Evolutionary conservation across 2,888 invertebrate species (phyloP), one percentile per base, ranked within the genome.

Genomic region (Yponomeuta cagnagella): DNA sequence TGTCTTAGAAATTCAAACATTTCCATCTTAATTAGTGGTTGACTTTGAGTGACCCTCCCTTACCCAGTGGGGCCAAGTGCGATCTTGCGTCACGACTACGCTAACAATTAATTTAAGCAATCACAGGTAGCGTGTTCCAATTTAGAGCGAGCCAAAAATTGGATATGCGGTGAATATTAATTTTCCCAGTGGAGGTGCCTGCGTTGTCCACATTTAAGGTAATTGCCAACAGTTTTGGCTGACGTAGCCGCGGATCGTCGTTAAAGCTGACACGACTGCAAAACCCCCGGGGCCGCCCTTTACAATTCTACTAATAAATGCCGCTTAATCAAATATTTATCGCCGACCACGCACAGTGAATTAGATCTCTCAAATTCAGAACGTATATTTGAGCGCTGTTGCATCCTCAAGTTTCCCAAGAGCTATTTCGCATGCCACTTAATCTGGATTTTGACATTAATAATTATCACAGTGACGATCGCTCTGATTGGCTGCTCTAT

Each of bases 181-280:
- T 89, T 86, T 85, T 88, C 92, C 90, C 89, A 74, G 77, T 77
- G 87, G 90, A 88, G 76, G 83, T 81, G 80, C 85, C 83, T 86
- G 86, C 84, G 89, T 88, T 91, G 90, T 89, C 90, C 89, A 91
- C 89, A 89, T 92, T 92, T 89, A 90, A 89, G 89, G 88, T 92
- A 91, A 92, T 92, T 91, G 89, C 87, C 82, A 86, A 82, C 89
- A 86, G 88, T 91, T 90, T 85, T 84, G 80, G 88, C 89, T 90
- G 90, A 89, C 90, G 85, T 87, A 82, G 86, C 86, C 82, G 83
- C 83, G 82, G 85, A 43, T 69, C 72, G 52, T 70, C 69, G 70
- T 72, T 80, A 83, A 84, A 86, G 84, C 89, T 89, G 90, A 89
- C 91, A 87, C 83, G 63, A 65, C 85, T 82, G 78, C 78, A 85